phyloP scores from a whole-genome alignment of 2,888 invertebrate genomes.

The Theretra japonica region DNA sequence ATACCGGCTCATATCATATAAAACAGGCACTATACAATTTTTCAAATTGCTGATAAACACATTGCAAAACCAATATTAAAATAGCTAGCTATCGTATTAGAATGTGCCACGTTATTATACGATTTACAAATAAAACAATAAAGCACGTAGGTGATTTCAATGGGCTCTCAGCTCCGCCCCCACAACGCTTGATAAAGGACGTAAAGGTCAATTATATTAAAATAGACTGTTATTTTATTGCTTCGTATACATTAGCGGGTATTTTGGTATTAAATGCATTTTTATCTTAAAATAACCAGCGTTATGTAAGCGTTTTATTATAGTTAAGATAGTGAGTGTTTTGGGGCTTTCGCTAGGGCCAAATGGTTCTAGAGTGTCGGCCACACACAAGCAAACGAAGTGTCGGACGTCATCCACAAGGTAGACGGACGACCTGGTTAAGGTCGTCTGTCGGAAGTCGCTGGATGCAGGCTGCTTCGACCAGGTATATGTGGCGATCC shows the following conservation, averaged over 20 bases:
- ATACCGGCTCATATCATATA: no score
- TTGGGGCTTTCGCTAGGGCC: no score
- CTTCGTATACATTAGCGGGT: constrained; percentile 1
- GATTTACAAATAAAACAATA: constrained; percentile 6
- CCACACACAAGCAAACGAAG: no score
- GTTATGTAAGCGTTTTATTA: not conserved
- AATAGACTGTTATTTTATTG: constrained; percentile 8
- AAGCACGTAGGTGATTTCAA: constrained; percentile 4
- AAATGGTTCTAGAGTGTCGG: no score
- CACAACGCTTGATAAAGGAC: constrained; percentile 15
- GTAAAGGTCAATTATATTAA: constrained; percentile 27
- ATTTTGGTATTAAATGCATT: constrained; percentile 1
- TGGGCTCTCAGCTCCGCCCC: constrained; percentile 22
- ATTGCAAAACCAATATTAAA: not conserved
- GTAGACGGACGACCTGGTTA: no score
- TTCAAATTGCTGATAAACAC: no score
- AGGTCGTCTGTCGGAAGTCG: no score
- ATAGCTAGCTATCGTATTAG: not conserved
- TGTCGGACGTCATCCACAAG: no score
- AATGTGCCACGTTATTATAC: not conserved
- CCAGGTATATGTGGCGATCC: no score
- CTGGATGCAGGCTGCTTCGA: no score
- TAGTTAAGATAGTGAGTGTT: no score
- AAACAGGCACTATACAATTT: no score
- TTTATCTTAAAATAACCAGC: not conserved